A percentile compares a stretch with the other conserved stretches of the same genome.
phyloP scores from a whole-genome alignment of 2,888 invertebrate genomes.

The Leucoma salicis region DNA sequence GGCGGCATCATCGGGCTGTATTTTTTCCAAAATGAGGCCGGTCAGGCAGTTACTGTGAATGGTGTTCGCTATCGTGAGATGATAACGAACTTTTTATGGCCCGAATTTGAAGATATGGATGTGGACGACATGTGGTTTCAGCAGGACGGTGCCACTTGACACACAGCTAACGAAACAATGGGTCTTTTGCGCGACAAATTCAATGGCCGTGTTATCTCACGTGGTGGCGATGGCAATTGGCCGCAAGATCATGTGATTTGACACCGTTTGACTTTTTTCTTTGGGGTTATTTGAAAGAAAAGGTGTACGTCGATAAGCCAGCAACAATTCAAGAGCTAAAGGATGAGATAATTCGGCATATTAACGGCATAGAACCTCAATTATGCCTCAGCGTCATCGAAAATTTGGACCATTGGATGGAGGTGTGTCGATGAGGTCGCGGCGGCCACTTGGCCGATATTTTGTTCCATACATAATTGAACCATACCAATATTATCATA shows the following conservation, averaged over 20 bases:
- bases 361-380: background rate
- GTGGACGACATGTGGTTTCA: background rate
- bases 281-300: background rate
- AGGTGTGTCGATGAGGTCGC: no score
- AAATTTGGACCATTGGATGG: background rate
- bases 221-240: slow-evolving; percentile 8
- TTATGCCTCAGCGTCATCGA: background rate
- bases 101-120: slow-evolving; percentile 15
- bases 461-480: no score
- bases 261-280: slow-evolving; percentile 8
- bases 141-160: background rate
- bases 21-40: slow-evolving; percentile 16
- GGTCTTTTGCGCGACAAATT: background rate
- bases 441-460: no score
- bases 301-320: slow-evolving; percentile 2
- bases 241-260: slow-evolving; percentile 20
- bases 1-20: slow-evolving; percentile 45
- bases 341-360: no score
- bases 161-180: background rate
- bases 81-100: background rate
- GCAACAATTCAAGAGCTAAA: background rate
- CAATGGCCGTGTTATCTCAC: slow-evolving; percentile 7
- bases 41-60: background rate
- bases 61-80: background rate
- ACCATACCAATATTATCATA: no score